phyloP scores from a whole-genome alignment of 2,113 vertebrate genomes.

The Grammomys surdaster region DNA sequence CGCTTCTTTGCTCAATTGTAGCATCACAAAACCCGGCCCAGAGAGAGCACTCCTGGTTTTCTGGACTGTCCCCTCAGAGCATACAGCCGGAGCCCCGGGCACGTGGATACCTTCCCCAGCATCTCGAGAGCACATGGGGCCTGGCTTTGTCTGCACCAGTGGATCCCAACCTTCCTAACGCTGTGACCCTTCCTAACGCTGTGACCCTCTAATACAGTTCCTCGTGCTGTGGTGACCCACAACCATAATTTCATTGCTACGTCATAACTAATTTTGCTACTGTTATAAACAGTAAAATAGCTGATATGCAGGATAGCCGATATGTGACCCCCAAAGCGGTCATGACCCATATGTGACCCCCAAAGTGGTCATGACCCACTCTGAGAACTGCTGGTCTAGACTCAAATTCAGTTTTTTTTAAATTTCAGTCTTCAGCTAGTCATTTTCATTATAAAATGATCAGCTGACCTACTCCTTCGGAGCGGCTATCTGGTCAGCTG shows the following conservation, averaged over 20 bases:
- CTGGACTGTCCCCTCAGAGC: background rate
- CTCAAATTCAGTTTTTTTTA: background rate
- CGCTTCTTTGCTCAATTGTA: background rate
- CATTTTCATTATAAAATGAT: background rate
- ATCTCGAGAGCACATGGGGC: background rate
- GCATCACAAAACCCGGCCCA: no score
- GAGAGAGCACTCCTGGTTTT: background rate
- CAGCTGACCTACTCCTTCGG: background rate
- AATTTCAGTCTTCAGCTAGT: background rate
- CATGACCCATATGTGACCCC: background rate
- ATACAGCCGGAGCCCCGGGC: accelerated
- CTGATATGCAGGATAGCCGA: background rate
- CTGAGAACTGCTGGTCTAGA: background rate
- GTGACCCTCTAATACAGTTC: background rate
- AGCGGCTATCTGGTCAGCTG: accelerated
- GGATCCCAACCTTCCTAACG: background rate
- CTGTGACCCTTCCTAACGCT: background rate
- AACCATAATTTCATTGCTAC: background rate
- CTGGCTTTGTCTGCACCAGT: background rate
- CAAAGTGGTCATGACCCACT: background rate
- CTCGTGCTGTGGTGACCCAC: background rate
- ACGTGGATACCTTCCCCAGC: accelerated
- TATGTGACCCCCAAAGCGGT: background rate
- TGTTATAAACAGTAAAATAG: background rate
- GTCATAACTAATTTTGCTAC: background rate